These are phyloP conservation scores for Spisula solida DNA, from an alignment of 2,888 invertebrate species.

Conservation along the genomic window DNA sequence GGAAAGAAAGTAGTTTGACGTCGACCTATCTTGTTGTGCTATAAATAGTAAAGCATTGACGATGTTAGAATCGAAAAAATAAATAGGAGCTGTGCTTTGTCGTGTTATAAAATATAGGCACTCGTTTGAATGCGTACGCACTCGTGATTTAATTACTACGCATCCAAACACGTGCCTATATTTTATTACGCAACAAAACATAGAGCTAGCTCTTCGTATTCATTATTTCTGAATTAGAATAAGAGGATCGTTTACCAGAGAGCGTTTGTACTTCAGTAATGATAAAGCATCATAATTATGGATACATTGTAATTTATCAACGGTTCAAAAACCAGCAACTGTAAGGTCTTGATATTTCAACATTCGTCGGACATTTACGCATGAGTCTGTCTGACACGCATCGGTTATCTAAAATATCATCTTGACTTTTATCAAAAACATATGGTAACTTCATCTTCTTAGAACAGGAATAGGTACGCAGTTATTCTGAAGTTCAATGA, in stretches of 20 bases:
- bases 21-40: too few species aligned
- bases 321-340: background rate
- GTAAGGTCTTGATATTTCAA: background rate
- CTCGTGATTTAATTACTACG: too few species aligned
- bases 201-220: too few species aligned
- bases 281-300: background rate
- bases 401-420: slow-evolving; percentile 6
- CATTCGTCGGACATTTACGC: background rate
- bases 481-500: background rate
- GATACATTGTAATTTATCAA: background rate
- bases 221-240: too few species aligned
- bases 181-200: too few species aligned
- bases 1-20: too few species aligned
- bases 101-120: too few species aligned
- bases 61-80: too few species aligned
- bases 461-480: background rate
- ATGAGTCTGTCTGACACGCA: background rate
- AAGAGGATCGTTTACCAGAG: background rate
- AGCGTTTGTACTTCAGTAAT: background rate
- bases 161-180: too few species aligned
- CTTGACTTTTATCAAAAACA: background rate
- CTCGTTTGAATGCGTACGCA: too few species aligned
- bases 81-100: too few species aligned
- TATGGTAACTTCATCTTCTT: background rate
- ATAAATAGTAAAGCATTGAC: too few species aligned